Percentiles rank a stretch among this genome's conserved stretches.
Evolutionary conservation across 1,140 invertebrate species (phyloP).

Genomic region (Aphaenogaster rudis): DNA sequence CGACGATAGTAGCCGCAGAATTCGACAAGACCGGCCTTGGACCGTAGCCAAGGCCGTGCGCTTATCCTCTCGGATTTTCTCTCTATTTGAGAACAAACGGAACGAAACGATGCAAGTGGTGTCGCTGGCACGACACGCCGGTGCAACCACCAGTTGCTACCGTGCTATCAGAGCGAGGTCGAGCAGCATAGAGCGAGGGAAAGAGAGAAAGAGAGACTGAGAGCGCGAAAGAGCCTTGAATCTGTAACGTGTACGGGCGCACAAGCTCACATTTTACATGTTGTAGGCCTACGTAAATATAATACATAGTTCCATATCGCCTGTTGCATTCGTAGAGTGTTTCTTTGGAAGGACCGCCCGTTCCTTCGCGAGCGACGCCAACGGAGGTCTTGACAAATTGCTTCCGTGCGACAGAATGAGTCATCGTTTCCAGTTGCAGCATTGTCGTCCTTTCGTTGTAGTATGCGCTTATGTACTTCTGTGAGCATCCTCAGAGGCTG

Average conservation of each 20-base stretch:
- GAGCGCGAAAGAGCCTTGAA: constrained; percentile 39
- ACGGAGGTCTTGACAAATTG: constrained; percentile 79
- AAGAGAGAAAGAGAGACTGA: constrained; percentile 29
- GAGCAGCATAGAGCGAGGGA: constrained; percentile 64
- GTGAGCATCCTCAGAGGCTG: background rate
- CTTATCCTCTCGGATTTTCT: constrained; percentile 85
- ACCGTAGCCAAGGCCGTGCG: constrained; percentile 83
- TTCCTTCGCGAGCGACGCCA: constrained; percentile 55
- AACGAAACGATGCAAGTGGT: constrained; percentile 84
- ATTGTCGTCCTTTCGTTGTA: constrained; percentile 34
- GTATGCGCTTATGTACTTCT: constrained; percentile 69
- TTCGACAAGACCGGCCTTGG: constrained; percentile 80
- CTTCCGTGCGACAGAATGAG: constrained; percentile 77
- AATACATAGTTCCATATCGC: constrained; percentile 84
- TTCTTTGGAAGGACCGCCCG: constrained; percentile 77
- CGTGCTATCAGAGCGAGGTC: constrained; percentile 68
- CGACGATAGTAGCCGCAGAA: constrained; percentile 45
- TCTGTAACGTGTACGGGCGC: constrained; percentile 38
- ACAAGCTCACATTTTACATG: constrained; percentile 22
- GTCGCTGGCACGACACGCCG: constrained; percentile 80
- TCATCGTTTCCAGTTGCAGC: constrained; percentile 74
- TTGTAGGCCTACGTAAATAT: constrained; percentile 85
- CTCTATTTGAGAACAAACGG: constrained; percentile 87
- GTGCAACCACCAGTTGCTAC: constrained; percentile 87
- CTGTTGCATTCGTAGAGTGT: constrained; percentile 84